These are phyloP conservation scores for Ceratina japonica DNA, from an alignment of 1,140 invertebrate genomes.

Conservation along the genomic window DNA sequence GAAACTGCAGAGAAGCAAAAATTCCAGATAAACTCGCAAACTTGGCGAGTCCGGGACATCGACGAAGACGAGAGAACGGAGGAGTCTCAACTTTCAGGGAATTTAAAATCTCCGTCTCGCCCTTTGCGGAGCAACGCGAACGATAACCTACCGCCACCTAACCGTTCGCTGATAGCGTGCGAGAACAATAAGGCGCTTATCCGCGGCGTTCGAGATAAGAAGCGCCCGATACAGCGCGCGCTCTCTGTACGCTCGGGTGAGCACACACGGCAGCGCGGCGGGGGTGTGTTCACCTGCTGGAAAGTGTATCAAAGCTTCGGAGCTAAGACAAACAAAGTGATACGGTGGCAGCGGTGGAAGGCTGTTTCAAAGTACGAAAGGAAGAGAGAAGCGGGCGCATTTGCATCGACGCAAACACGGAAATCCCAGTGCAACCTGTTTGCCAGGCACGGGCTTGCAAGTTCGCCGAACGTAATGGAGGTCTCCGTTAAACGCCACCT, in stretches of 20 bases:
- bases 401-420: slow-evolving; percentile 45
- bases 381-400: slow-evolving; percentile 22
- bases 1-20: neutral
- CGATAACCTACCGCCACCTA: slow-evolving; percentile 14
- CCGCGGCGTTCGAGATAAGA: slow-evolving; percentile 22
- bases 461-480: slow-evolving; percentile 35
- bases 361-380: slow-evolving; percentile 33
- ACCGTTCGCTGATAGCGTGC: slow-evolving; percentile 7
- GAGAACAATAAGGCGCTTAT: slow-evolving; percentile 45
- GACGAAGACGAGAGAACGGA: neutral
- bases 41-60: neutral
- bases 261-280: neutral
- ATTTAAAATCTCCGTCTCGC: slow-evolving; percentile 19
- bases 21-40: slow-evolving; percentile 3
- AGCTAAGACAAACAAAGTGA: slow-evolving; percentile 41
- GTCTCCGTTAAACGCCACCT: neutral
- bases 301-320: slow-evolving; percentile 28
- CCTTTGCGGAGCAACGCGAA: neutral
- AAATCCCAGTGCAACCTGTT: slow-evolving; percentile 45
- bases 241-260: neutral
- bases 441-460: slow-evolving; percentile 19
- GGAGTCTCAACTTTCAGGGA: neutral
- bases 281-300: neutral
- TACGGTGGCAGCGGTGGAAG: slow-evolving; percentile 18
- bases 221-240: slow-evolving; percentile 1